Base-by-base conservation (phyloP, 2,888 invertebrate species). In the Pandemis corylana region DNA sequence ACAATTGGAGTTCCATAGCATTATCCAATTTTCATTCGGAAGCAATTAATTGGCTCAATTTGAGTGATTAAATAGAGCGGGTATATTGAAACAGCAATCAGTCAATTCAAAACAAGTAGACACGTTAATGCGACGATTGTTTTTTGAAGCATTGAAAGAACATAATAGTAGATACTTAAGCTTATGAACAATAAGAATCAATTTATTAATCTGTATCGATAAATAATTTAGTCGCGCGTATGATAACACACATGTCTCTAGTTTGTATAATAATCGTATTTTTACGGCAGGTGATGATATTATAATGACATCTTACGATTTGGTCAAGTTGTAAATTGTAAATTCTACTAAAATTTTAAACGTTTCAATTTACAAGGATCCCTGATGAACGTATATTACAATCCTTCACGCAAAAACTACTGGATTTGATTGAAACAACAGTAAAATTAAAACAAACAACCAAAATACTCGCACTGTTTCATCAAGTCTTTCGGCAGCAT, bases 61-160 rank as follows among this genome's bases (percentile, higher is more conserved):
- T 82, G 84, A 83, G 82, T 85, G 84, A 88, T 89, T 85, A 88
- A 87, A 87, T 85, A 85, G 81, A 85, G 82, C 82, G 84, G 82
- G 82, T 83, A 82, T 85, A 83, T 82, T 87, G 85, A 85, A 83
- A 85, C 81, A 83, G 83, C 84, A 86, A 89, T 89, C 88, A 87
- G 84, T 89, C 89, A 89, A 88, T 86, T 85, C 83, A 82, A 84
- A 84, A 85, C 83, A 84, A 83, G 83, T 84, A 85, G 82, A 84
- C 85, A 83, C 85, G 84, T 88, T 87, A 87, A 87, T 87, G 85
- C n/a, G 83, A 85, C 87, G 84, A 88, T 88, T 84, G 86, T 82
- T 87, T 83, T 80, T 84, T 83, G 80, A 59, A 28, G 4, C 28
- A 28, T n/a, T 12, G 5, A 59, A 59, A 28, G 59, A 59, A 20